These are phyloP conservation scores for Hipposideros armiger DNA, from an alignment of 2,113 vertebrate genomes.

Conservation along the genomic window DNA sequence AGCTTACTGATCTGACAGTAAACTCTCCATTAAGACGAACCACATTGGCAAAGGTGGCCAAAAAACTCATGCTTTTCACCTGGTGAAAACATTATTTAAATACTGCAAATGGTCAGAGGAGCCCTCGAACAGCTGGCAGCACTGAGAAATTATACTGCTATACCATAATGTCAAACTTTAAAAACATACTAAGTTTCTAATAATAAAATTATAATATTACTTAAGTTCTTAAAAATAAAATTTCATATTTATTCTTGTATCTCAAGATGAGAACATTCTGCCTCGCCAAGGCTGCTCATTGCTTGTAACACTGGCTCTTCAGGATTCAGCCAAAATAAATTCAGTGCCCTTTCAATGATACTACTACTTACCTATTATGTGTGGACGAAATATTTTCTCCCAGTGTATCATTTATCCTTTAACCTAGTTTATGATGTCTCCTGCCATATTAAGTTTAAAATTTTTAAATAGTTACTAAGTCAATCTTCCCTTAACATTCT, in stretches of 20 bases:
- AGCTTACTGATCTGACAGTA: background rate
- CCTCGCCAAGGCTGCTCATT: background rate
- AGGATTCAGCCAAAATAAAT: conserved; percentile 26
- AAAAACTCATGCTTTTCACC: background rate
- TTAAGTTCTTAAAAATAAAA: conserved; percentile 32
- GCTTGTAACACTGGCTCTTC: background rate
- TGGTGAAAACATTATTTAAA: background rate
- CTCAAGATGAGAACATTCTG: conserved; percentile 30
- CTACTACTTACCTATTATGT: background rate
- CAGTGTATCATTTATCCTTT: background rate
- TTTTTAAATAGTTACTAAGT: background rate
- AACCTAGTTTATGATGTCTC: background rate
- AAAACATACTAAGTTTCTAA: background rate
- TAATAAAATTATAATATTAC: background rate
- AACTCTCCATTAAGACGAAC: background rate
- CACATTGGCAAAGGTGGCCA: background rate
- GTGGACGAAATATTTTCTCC: background rate
- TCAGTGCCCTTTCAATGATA: background rate
- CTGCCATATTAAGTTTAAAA: background rate
- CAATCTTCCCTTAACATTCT: background rate
- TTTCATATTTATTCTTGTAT: background rate
- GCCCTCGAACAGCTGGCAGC: background rate
- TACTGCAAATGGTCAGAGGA: background rate
- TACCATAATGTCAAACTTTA: background rate
- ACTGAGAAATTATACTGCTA: background rate